Conservation (phyloP, 2,113 vertebrate species). For the Pseudorhombus dupliciocellatus region DNA sequence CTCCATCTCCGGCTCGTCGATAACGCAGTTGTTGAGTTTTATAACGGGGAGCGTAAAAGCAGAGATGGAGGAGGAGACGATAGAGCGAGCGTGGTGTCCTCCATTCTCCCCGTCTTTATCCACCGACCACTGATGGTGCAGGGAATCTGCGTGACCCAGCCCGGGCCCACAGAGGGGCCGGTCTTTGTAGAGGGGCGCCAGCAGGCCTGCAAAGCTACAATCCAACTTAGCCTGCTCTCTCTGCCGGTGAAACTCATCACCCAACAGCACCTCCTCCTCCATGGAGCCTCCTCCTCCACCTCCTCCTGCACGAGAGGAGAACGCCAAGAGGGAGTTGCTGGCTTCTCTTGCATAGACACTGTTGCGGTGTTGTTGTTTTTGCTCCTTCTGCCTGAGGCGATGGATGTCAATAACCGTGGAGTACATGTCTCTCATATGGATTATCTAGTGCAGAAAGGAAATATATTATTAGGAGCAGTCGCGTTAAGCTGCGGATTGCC, state of each 20-base stretch:
- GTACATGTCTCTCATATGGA: slow-evolving; percentile 99
- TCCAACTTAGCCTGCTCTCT: slow-evolving; percentile 54
- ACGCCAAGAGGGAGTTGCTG: slow-evolving; percentile 84
- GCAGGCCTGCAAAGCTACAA: slow-evolving; percentile 73
- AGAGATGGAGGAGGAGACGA: slow-evolving; percentile 95
- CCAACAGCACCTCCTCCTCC: slow-evolving; percentile 83
- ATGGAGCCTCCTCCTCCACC: slow-evolving; percentile 68
- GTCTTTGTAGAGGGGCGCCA: slow-evolving; percentile 87
- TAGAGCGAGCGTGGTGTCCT: slow-evolving; percentile 91
- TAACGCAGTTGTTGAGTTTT: slow-evolving; percentile 99
- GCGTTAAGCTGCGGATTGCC: neutral
- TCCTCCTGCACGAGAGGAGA: slow-evolving; percentile 74
- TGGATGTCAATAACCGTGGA: slow-evolving; percentile 99
- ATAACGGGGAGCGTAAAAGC: slow-evolving; percentile 97
- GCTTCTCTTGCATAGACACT: slow-evolving; percentile 73
- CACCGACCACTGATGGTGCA: slow-evolving; percentile 73
- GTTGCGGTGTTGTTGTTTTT: slow-evolving; percentile 85
- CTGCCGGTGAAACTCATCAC: slow-evolving; percentile 62
- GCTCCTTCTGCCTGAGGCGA: slow-evolving; percentile 87
- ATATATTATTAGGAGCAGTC: neutral
- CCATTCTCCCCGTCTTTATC: slow-evolving; percentile 80
- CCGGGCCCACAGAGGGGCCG: slow-evolving; percentile 76
- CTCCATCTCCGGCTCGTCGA: slow-evolving; percentile 95
- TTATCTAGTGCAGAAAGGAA: slow-evolving; percentile 77
- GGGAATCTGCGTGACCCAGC: slow-evolving; percentile 40